Conservation (phyloP, 2,888 invertebrate species). For the Clivina fossor region DNA sequence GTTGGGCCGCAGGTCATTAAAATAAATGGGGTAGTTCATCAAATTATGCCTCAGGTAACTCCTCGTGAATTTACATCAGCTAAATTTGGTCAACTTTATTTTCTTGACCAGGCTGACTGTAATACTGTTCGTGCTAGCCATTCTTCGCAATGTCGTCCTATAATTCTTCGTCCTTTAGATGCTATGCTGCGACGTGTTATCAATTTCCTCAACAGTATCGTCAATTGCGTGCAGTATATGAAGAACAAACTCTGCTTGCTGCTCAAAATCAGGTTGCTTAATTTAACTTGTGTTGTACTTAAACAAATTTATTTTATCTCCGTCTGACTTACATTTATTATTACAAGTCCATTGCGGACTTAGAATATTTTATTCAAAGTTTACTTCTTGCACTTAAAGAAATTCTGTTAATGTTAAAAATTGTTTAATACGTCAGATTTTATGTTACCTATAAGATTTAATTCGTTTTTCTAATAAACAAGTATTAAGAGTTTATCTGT, state of each 20-base stretch:
- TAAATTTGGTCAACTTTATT: conserved; percentile 3
- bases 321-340: too few relatives aligned
- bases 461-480: too few relatives aligned
- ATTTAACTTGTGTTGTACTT: too few relatives aligned
- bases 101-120: neutral
- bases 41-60: too few relatives aligned
- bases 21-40: conserved; percentile 1
- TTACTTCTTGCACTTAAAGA: too few relatives aligned
- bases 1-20: neutral
- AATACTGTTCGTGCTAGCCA: neutral
- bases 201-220: neutral
- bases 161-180: neutral
- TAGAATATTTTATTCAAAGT: too few relatives aligned
- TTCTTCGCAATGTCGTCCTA: neutral
- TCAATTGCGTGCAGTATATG: neutral
- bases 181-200: neutral
- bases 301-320: too few relatives aligned
- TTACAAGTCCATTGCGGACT: too few relatives aligned
- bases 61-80: neutral
- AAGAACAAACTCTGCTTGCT: neutral
- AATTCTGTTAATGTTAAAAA: too few relatives aligned
- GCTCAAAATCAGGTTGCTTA: neutral
- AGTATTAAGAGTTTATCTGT: too few relatives aligned
- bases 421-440: too few relatives aligned
- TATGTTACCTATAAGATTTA: too few relatives aligned